phyloP scores from a whole-genome alignment of 2,888 invertebrate species.

The Spodoptera littoralis region DNA sequence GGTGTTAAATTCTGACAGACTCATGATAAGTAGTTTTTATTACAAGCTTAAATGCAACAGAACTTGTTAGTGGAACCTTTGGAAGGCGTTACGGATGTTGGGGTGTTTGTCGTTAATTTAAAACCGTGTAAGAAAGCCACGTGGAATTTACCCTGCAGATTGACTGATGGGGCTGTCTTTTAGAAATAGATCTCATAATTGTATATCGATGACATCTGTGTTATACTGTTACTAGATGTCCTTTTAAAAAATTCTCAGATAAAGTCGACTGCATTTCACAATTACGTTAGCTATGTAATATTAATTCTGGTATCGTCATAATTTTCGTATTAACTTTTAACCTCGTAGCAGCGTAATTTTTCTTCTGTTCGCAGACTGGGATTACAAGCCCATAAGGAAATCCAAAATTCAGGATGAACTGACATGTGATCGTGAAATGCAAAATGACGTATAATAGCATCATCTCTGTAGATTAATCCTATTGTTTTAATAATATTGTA shows the following conservation, averaged over 20 bases:
- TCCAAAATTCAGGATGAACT: constrained; percentile 2
- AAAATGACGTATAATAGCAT: background rate
- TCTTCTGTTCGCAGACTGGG: constrained; percentile 12
- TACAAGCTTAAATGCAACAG: background rate
- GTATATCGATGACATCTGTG: no score
- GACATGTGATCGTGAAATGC: constrained; percentile 21
- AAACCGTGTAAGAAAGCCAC: background rate
- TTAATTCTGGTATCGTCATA: no score
- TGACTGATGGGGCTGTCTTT: constrained; percentile 1
- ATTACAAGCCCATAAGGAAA: background rate
- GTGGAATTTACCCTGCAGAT: background rate
- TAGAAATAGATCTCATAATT: no score
- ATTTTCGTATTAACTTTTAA: no score
- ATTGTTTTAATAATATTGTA: background rate
- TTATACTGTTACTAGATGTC: no score
- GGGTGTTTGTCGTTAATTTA: background rate
- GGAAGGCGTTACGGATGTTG: background rate
- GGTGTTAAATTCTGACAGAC: background rate
- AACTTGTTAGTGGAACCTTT: no score
- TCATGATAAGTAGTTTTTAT: background rate
- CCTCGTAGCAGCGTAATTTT: background rate
- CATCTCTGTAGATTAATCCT: background rate
- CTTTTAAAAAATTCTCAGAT: no score
- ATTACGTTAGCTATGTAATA: no score
- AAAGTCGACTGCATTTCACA: no score